These are phyloP conservation scores for Mesitornis unicolor DNA, from an alignment of 2,113 vertebrate genomes.

Conservation along the genomic window DNA sequence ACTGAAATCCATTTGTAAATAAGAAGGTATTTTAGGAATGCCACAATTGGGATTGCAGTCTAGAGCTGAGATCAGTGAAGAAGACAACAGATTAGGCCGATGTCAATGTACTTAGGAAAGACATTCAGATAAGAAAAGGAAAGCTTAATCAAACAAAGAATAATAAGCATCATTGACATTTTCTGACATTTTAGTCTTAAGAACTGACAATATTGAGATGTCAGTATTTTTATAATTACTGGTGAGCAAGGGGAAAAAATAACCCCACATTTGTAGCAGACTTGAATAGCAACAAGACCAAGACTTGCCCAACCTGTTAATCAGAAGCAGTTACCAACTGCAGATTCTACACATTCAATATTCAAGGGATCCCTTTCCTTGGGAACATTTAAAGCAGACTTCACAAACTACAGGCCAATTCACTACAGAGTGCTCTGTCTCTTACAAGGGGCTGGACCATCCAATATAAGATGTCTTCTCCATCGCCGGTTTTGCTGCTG, in stretches of 20 bases:
- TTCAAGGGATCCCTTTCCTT: neutral
- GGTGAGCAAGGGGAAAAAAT: neutral
- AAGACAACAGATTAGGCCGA: neutral
- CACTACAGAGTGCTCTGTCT: neutral
- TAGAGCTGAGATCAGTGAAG: neutral
- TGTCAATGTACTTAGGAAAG: neutral
- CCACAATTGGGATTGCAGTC: neutral
- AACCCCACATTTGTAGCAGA: neutral
- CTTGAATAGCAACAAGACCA: neutral
- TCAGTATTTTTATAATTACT: neutral
- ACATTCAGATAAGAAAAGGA: neutral
- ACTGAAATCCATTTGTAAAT: neutral
- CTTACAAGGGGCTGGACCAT: neutral
- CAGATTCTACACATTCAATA: neutral
- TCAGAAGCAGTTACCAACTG: neutral
- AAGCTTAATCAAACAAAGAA: neutral
- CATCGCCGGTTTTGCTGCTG: neutral
- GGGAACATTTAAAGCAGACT: neutral
- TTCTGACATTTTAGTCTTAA: neutral
- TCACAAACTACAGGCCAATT: neutral
- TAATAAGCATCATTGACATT: neutral
- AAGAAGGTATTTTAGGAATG: conserved; percentile 4
- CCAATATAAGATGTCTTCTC: neutral
- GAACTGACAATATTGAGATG: neutral
- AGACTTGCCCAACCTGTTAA: neutral